Conservation (phyloP, 2,888 invertebrate genomes). For the Helicoverpa assulta region DNA sequence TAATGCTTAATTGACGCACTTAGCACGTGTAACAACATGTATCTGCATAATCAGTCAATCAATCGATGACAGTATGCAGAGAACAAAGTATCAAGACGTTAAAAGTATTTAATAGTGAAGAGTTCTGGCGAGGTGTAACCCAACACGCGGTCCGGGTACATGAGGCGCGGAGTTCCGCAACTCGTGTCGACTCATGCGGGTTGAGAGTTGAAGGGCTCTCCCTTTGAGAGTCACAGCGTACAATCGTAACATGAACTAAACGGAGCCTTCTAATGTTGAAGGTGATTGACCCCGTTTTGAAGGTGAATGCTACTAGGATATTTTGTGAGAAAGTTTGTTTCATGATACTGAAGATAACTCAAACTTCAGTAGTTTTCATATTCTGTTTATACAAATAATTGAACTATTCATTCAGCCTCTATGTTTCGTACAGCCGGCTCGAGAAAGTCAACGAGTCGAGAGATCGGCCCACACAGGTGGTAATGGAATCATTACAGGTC, state of each 20-base stretch:
- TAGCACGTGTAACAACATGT: background rate
- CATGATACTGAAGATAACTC: no score
- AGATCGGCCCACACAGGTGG: constrained; percentile 4
- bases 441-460: constrained; percentile 1
- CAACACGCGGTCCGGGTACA: no score
- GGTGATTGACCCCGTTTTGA: background rate
- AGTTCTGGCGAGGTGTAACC: background rate
- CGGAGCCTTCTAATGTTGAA: background rate
- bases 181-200: background rate
- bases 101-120: background rate
- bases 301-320: no score
- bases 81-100: background rate
- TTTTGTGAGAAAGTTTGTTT: no score
- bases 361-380: no score
- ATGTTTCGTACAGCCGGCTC: background rate
- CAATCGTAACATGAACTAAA: constrained; percentile 15
- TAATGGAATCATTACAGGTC: constrained; percentile 32
- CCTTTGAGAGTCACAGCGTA: constrained; percentile 3
- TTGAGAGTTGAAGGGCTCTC: constrained; percentile 5
- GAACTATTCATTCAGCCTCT: background rate
- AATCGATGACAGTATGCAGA: background rate
- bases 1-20: constrained; percentile 16
- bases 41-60: background rate
- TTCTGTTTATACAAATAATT: background rate
- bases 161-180: background rate